phyloP scores from a whole-genome alignment of 2,888 invertebrate species.

The Ligdia adustata region DNA sequence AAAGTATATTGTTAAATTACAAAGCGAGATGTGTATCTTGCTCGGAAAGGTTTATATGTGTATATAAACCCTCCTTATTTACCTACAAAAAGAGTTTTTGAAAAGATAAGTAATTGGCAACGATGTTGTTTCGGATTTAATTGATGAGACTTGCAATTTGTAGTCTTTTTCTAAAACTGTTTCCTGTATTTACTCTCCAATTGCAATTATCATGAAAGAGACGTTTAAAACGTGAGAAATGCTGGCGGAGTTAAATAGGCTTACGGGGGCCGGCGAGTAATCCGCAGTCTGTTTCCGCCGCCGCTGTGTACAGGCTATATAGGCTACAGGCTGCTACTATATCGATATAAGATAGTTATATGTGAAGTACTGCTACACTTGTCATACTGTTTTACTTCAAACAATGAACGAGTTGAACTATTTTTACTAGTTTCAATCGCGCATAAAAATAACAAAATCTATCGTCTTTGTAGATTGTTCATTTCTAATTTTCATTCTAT shows the following conservation, averaged over 20 bases:
- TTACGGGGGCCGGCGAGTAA: constrained; percentile 71
- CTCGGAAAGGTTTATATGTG: too few relatives aligned
- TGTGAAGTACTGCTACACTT: too few relatives aligned
- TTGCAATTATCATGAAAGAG: constrained; percentile 27
- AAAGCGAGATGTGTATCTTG: too few relatives aligned
- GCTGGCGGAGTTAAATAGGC: constrained; percentile 47
- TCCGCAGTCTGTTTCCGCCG: constrained; percentile 75
- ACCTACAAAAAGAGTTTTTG: too few relatives aligned
- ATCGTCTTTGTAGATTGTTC: constrained; percentile 5
- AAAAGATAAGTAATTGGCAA: constrained; percentile 4
- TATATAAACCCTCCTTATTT: too few relatives aligned
- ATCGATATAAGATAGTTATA: constrained; percentile 3
- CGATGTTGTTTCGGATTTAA: constrained; percentile 11
- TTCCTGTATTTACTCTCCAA: constrained; percentile 27
- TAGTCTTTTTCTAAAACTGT: constrained; percentile 24
- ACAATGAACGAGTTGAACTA: too few relatives aligned
- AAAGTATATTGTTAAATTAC: too few relatives aligned
- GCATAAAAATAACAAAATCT: constrained; percentile 10
- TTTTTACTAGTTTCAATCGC: too few relatives aligned
- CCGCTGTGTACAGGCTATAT: constrained; percentile 72
- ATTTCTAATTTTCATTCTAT: constrained; percentile 5
- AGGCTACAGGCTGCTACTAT: constrained; percentile 54
- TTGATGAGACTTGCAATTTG: constrained; percentile 15
- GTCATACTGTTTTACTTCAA: too few relatives aligned
- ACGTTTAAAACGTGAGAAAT: constrained; percentile 48